Percentiles rank a stretch among this genome's conserved stretches.
Evolutionary conservation across 2,888 invertebrate species (phyloP).

Genomic region (Luperina nickerlii): DNA sequence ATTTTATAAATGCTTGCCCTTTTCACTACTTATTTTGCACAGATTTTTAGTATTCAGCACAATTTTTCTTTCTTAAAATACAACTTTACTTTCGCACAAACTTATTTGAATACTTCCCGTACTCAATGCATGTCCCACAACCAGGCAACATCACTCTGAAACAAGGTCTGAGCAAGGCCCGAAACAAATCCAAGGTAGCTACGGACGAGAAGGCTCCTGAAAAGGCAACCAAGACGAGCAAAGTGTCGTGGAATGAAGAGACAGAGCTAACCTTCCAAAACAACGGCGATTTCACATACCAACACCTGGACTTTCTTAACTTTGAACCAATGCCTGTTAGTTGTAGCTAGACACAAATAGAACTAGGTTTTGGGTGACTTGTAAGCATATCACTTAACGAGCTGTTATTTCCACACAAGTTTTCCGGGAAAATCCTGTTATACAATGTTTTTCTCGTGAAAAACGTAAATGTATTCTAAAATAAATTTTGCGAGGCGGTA

Average conservation of each 20-base stretch:
- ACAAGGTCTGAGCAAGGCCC: constrained; percentile 78
- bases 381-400: constrained; percentile 65
- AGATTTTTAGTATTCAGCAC: constrained; percentile 25
- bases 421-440: neutral
- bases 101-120: constrained; percentile 22
- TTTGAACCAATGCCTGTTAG: constrained; percentile 88
- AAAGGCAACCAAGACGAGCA: constrained; percentile 67
- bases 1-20: constrained; percentile 11
- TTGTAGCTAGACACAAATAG: constrained; percentile 65
- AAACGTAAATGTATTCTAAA: neutral
- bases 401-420: constrained; percentile 4
- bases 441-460: constrained; percentile 15
- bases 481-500: constrained; percentile 14
- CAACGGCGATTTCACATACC: constrained; percentile 75
- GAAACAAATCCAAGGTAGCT: constrained; percentile 74
- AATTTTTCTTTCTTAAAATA: constrained; percentile 20
- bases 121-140: constrained; percentile 47
- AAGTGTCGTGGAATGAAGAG: constrained; percentile 78
- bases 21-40: constrained; percentile 20
- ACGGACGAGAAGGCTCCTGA: constrained; percentile 79
- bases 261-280: constrained; percentile 68
- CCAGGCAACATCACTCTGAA: constrained; percentile 86
- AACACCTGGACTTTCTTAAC: constrained; percentile 83
- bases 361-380: constrained; percentile 59
- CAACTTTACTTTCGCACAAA: constrained; percentile 6